Percentiles rank a stretch among this genome's conserved stretches.
Evolutionary conservation across 2,113 vertebrate species (phyloP).

Genomic region (Thinocorus orbignyianus): DNA sequence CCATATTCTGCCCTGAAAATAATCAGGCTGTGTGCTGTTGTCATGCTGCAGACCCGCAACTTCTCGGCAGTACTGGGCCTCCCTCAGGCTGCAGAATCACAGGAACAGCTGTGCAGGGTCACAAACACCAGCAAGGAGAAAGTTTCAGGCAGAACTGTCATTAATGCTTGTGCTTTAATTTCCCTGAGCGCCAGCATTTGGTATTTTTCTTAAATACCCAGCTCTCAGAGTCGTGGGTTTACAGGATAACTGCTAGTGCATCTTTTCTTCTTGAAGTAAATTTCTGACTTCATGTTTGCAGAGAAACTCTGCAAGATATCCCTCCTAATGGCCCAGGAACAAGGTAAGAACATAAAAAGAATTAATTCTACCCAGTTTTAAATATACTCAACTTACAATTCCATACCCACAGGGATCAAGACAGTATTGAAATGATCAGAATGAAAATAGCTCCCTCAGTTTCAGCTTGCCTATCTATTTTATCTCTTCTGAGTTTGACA

Average conservation of each 20-base stretch:
- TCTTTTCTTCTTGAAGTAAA: not conserved
- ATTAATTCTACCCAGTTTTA: not conserved
- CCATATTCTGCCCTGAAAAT: not conserved
- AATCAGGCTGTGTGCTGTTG: not conserved
- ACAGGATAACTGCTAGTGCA: not conserved
- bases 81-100: rapidly evolving
- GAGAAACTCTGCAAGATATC: not conserved
- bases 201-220: not conserved
- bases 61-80: not conserved
- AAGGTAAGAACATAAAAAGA: not conserved
- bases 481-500: not conserved
- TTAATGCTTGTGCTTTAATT: not conserved
- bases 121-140: not conserved
- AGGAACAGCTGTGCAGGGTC: not conserved
- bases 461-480: not conserved
- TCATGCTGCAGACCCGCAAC: not conserved
- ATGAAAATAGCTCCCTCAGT: not conserved
- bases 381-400: not conserved
- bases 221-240: not conserved
- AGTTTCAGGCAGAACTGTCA: not conserved
- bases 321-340: not conserved
- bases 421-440: not conserved
- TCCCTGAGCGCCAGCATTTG: too few relatives aligned
- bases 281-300: not conserved
- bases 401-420: not conserved